Percentiles rank a stretch among this genome's conserved stretches.
These are phyloP conservation scores for Corythornis vintsioides DNA, from an alignment of 2,113 vertebrate species.

Conservation along the genomic window DNA sequence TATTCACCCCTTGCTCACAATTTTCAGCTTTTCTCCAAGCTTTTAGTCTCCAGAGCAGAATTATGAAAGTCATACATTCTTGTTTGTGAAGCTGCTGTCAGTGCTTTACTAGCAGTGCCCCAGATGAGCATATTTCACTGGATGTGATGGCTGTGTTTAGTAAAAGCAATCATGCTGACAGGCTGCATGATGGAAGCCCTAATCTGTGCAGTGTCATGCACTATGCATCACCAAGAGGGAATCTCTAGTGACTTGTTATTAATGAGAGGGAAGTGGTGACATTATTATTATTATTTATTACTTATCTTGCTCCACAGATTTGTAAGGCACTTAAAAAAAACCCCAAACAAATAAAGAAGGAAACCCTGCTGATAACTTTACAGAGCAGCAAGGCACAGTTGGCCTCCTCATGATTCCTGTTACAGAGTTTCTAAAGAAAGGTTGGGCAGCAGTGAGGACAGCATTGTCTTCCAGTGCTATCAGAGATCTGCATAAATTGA, in stretches of 20 bases:
- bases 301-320: background rate
- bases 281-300: conserved; percentile 47
- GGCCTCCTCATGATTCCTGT: background rate
- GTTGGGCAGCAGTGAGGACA: background rate
- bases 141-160: conserved; percentile 25
- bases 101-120: conserved; percentile 1
- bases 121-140: conserved; percentile 39
- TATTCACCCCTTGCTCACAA: background rate
- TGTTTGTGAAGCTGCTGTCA: conserved; percentile 6
- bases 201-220: conserved; percentile 44
- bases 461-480: background rate
- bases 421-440: background rate
- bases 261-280: conserved; percentile 16
- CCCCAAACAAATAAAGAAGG: background rate
- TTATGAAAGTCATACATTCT: conserved; percentile 31
- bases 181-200: conserved; percentile 40
- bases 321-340: conserved; percentile 26
- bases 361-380: background rate
- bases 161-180: conserved; percentile 25
- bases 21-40: background rate
- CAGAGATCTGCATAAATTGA: background rate
- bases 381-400: background rate
- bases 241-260: conserved; percentile 13
- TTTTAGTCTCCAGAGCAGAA: conserved; percentile 28
- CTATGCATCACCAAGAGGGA: conserved; percentile 12